Percentiles rank a stretch among this genome's conserved stretches.
phyloP scores from a whole-genome alignment of 2,797 vertebrate genomes.

The Catamblyrhynchus diadema region DNA sequence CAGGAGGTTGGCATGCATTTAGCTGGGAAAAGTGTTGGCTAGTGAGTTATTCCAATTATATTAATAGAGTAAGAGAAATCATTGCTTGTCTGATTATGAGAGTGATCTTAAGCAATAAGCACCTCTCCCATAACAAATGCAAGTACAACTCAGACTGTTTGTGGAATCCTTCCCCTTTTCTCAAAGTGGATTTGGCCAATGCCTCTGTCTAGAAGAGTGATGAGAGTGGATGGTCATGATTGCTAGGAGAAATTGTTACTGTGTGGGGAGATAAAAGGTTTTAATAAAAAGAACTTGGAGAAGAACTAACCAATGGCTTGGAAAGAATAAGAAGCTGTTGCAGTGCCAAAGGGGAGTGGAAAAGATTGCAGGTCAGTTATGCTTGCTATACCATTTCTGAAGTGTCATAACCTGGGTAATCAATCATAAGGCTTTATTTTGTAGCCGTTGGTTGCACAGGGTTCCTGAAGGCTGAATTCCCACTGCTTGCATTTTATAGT shows the following conservation, averaged over 20 bases:
- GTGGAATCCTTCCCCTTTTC: neutral
- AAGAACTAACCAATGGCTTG: neutral
- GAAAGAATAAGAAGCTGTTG: neutral
- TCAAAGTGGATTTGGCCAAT: neutral
- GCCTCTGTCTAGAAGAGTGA: neutral
- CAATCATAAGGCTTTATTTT: neutral
- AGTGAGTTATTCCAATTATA: constrained; percentile 51
- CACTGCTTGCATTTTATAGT: neutral
- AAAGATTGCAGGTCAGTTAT: neutral
- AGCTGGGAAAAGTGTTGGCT: constrained; percentile 38
- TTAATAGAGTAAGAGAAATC: constrained; percentile 39
- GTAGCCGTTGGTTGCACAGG: neutral
- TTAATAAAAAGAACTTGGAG: constrained; percentile 2
- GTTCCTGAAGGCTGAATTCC: neutral
- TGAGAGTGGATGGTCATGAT: neutral
- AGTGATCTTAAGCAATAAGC: constrained; percentile 7
- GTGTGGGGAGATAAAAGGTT: neutral
- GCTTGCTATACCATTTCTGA: neutral
- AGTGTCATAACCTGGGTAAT: neutral
- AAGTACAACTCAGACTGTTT: neutral
- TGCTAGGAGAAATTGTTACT: neutral
- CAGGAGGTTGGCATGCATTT: constrained; percentile 54
- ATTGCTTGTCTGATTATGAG: neutral
- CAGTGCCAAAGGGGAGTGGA: neutral
- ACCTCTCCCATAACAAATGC: neutral